Evolutionary conservation across 2,797 vertebrate genomes (phyloP).

Genomic region (Myiotriccus ornatus): DNA sequence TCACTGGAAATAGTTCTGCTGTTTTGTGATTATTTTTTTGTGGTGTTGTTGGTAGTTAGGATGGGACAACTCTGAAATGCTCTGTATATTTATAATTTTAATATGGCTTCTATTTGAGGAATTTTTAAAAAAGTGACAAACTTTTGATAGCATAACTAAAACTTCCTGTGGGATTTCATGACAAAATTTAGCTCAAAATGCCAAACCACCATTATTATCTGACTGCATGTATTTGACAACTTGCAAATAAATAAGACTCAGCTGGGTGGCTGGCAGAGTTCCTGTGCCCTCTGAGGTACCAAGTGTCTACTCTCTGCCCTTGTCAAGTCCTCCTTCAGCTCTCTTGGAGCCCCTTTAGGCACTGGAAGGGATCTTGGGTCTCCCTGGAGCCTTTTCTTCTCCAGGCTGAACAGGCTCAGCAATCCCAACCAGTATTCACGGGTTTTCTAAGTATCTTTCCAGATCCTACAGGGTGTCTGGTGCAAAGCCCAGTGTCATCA

Average conservation of each 20-base stretch:
- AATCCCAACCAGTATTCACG: not conserved
- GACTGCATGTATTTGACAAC: no score
- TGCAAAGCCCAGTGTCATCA: not conserved
- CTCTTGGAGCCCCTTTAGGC: not conserved
- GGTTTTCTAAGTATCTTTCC: not conserved
- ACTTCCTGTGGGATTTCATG: no score
- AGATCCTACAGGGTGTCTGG: not conserved
- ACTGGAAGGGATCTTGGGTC: not conserved
- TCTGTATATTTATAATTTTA: no score
- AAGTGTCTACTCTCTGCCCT: not conserved
- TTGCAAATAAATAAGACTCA: not conserved
- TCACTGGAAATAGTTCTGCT: no score
- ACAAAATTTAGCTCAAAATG: no score
- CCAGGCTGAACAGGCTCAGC: not conserved
- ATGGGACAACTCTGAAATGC: no score
- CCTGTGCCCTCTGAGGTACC: not conserved
- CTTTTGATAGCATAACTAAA: no score
- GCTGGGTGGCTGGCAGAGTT: not conserved
- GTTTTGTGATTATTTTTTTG: no score
- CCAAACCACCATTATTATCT: no score
- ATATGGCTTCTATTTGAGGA: no score
- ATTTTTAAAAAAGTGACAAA: no score
- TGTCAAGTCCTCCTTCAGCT: not conserved
- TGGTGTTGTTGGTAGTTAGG: no score
- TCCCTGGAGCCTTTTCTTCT: not conserved